Percentiles rank a stretch among this genome's conserved stretches.
These are phyloP conservation scores for Acrocephalus kingi DNA, from an alignment of 2,113 vertebrate genomes.

Conservation along the genomic window DNA sequence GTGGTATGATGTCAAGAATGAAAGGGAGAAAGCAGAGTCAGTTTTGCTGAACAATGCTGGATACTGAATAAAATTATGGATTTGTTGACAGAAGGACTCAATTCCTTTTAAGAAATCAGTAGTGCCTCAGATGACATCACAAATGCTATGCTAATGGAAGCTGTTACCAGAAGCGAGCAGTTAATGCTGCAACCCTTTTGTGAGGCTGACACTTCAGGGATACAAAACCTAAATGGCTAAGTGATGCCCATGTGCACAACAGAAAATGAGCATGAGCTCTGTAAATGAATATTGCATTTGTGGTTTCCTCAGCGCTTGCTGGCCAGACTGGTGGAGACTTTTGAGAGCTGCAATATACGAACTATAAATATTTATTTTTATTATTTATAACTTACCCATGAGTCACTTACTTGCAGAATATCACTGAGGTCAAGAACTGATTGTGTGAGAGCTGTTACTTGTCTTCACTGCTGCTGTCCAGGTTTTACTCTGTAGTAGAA, in stretches of 20 bases:
- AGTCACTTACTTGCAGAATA: background rate
- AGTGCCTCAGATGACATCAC: background rate
- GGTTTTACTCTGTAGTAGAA: background rate
- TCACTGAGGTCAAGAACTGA: background rate
- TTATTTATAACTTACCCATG: background rate
- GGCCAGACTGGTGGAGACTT: background rate
- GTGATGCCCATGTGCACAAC: background rate
- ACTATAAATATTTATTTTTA: background rate
- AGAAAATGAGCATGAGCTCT: background rate
- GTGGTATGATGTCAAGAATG: background rate
- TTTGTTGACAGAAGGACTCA: slow-evolving; percentile 33
- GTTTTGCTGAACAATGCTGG: background rate
- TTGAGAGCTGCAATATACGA: background rate
- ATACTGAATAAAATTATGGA: background rate
- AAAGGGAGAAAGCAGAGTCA: background rate
- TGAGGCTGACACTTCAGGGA: background rate
- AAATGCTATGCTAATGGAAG: slow-evolving; percentile 41
- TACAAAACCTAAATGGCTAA: background rate
- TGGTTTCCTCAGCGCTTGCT: background rate
- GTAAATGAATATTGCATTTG: slow-evolving; percentile 10
- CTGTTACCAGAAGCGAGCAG: slow-evolving; percentile 11
- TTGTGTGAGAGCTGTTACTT: slow-evolving; percentile 2
- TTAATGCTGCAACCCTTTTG: background rate
- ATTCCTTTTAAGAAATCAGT: slow-evolving; percentile 71
- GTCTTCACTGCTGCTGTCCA: background rate